Evolutionary conservation across 2,797 vertebrate species (phyloP).

Genomic region (Periophthalmus magnuspinnatus): DNA sequence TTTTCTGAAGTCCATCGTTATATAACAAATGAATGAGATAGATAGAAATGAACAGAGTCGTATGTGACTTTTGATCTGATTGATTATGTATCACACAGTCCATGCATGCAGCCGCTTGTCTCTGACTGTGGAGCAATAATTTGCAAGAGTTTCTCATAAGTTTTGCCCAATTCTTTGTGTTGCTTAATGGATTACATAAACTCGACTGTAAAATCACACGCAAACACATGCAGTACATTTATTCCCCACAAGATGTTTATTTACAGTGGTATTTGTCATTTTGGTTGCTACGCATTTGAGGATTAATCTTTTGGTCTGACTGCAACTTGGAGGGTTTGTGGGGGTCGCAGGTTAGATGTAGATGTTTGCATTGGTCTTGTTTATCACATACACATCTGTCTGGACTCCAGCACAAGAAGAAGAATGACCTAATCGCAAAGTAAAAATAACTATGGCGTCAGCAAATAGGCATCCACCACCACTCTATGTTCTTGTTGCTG

Average conservation of each 20-base stretch:
- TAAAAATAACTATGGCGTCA: slow-evolving; percentile 76
- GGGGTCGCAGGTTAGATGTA: slow-evolving; percentile 56
- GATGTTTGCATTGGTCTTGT: slow-evolving; percentile 60
- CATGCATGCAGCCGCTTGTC: slow-evolving; percentile 59
- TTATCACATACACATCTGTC: slow-evolving; percentile 75
- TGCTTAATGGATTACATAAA: slow-evolving; percentile 63
- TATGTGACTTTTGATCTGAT: background rate
- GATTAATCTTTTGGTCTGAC: slow-evolving; percentile 41
- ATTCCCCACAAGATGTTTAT: slow-evolving; percentile 70
- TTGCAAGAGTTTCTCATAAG: slow-evolving; percentile 55
- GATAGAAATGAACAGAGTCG: background rate
- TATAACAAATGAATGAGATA: background rate
- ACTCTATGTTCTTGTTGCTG: slow-evolving; percentile 60
- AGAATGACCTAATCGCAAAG: slow-evolving; percentile 76
- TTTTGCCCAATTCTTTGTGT: slow-evolving; percentile 39
- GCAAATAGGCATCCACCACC: slow-evolving; percentile 69
- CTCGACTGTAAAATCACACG: slow-evolving; percentile 51
- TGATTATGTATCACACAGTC: background rate
- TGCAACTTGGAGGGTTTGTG: slow-evolving; percentile 18
- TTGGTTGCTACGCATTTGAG: slow-evolving; percentile 43
- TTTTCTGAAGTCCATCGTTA: too few species aligned
- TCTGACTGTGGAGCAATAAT: slow-evolving; percentile 53
- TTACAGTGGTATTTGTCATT: slow-evolving; percentile 61
- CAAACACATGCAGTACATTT: slow-evolving; percentile 59
- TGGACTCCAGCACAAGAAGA: slow-evolving; percentile 68